These are phyloP conservation scores for Rhegmatorhina hoffmannsi DNA, from an alignment of 2,113 vertebrate species.

Conservation along the genomic window DNA sequence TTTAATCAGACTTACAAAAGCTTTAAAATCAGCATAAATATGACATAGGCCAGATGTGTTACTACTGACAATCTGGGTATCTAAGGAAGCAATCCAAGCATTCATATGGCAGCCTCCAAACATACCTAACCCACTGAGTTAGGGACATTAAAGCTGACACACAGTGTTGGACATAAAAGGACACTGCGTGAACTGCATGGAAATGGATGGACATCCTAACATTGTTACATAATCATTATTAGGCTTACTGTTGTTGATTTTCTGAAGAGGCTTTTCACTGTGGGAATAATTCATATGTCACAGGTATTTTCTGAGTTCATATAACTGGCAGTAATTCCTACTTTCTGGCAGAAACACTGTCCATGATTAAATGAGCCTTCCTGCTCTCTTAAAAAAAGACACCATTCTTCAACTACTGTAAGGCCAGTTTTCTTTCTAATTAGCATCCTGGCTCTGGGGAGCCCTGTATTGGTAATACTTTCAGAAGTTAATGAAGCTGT, in stretches of 20 bases:
- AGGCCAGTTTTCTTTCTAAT: conserved; percentile 65
- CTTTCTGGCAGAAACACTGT: conserved; percentile 9
- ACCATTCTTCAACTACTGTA: conserved; percentile 21
- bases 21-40: neutral
- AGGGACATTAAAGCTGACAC: neutral
- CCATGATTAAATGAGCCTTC: conserved; percentile 19
- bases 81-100: neutral
- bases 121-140: neutral
- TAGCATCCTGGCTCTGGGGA: conserved; percentile 59
- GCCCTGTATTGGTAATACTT: conserved; percentile 46
- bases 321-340: conserved; percentile 2
- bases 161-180: neutral
- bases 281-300: conserved; percentile 12
- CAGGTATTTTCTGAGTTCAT: neutral
- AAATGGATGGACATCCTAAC: neutral
- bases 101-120: neutral
- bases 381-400: neutral
- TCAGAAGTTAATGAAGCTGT: conserved; percentile 66
- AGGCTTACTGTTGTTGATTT: neutral
- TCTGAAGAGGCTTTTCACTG: conserved; percentile 12
- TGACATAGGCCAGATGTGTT: neutral
- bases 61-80: neutral
- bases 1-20: neutral
- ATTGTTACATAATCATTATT: neutral
- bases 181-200: neutral